Evolutionary conservation across 2,113 vertebrate genomes (phyloP), one percentile per base, ranked within the genome.

Genomic region (Amazona vittata): DNA sequence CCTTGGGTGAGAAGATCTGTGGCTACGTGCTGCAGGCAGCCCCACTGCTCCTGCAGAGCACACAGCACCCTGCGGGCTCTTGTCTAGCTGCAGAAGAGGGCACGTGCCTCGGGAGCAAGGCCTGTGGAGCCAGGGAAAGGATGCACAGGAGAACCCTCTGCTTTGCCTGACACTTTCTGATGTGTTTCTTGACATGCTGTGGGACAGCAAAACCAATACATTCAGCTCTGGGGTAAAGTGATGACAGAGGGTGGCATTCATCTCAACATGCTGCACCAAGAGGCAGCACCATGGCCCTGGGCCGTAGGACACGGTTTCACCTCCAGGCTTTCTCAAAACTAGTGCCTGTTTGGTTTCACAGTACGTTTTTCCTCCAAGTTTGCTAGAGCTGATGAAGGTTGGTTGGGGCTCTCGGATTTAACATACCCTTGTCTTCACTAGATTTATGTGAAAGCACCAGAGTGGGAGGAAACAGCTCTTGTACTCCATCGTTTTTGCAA

Each of bases 241-340:
- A 59, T 24, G 57, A 35, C 33, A 35, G 57, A 24, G 9, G 33
- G 57, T 24, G 57, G 21, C 33, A 35, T 35, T 59, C n/a, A 35
- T 59, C 13, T 31, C 37, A 5, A 17, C 37, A 22, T 2, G 4
- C 83, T 25, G 25, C 64, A 85, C 16, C 0, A 0, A 57, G 46
- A 6, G 44, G 33, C 77, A 62, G 62, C 26, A 15, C 46, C 0
- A 0, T 0, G 2, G 24, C 17, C 46, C 55, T 19, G 49, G 37
- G 29, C 2, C 57, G 62, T 9, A 68, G 63, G 59, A 39, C 22
- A 31, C 12, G 7, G 24, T 12, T 73, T 70, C 50, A 25, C 26
- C 50, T 71, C 64, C 57, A 25, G 31, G 5, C 25, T n/a, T 57
- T 49, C 85, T 43, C 68, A 12, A 2, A 57, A 53, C 6, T 6